Base-by-base conservation (phyloP, 64 coral and sea anemone species). In the Pocillopora verrucosa region DNA sequence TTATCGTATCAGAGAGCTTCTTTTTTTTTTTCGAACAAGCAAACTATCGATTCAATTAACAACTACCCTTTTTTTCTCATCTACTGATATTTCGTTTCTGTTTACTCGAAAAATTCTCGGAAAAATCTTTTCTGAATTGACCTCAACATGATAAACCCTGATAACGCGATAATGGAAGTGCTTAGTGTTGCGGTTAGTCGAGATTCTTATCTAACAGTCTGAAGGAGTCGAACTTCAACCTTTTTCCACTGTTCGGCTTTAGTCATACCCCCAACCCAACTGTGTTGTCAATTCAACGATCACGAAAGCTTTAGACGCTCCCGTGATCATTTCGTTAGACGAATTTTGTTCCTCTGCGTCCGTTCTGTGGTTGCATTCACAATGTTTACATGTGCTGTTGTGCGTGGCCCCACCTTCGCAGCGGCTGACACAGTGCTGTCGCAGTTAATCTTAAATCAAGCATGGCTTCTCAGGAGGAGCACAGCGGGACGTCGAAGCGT, bases 401-500 rank as follows among this genome's bases (percentile, higher is more conserved):
- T 72, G 9, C 20, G 11, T 70, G 2, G 64, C 82, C 57, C 82
- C 82, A 85, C 82, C 65, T 58, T 72, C 82, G 15, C 82, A 72
- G 82, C 36, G 36, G 10, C 38, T 38, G 22, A 56, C 82, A 85
- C 36, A 85, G 82, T 56, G 65, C 65, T 57, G 38, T 65, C 34
- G 64, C 82, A 85, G 65, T 85, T 85, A 68, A 85, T 85, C 82
- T 72, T 56, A 72, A 70, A 70, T 85, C 82, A 85, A 85, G 82
- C 82, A 65, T 85, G 82, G 63, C 68, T 72, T 85, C 64, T 85
- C 38, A 22, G 82, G 45, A 38, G 64, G 82, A 26, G 41, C 82
- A 20, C 82, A 9, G 82, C 82, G 17, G 82, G 82, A n/a, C 37
- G 37, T 22, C 63, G 37, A 57, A 38, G 11, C 16, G 56, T 85